Evolutionary conservation across 2,797 vertebrate species (phyloP).

Genomic region (Sebastes miniatus): DNA sequence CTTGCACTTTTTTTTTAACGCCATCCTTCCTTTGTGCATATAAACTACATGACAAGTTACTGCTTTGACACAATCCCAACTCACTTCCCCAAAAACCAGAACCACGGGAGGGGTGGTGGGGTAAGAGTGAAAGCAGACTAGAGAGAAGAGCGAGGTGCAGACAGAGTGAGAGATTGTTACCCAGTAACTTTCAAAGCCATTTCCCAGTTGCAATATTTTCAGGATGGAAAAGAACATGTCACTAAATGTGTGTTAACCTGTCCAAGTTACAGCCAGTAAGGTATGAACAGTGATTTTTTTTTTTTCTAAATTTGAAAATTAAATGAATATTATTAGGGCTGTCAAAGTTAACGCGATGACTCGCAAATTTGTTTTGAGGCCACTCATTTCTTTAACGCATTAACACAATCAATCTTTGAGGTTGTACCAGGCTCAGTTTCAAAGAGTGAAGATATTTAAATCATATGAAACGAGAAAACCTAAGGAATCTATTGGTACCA

Average conservation of each 20-base stretch:
- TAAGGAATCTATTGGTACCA: too few species aligned
- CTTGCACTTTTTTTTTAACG: background rate
- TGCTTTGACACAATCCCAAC: background rate
- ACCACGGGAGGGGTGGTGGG: background rate
- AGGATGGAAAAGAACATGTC: background rate
- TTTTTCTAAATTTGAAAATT: background rate
- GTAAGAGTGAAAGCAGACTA: background rate
- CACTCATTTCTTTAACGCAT: too few species aligned
- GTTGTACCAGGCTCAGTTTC: too few species aligned
- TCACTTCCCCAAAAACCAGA: constrained; percentile 2
- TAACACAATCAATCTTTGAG: too few species aligned
- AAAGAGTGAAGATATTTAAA: too few species aligned
- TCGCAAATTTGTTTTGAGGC: too few species aligned
- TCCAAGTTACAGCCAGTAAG: background rate
- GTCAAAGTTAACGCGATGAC: too few species aligned
- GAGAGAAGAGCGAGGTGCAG: background rate
- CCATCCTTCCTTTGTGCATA: constrained; percentile 6
- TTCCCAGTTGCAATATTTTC: background rate
- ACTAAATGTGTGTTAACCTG: background rate
- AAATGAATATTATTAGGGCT: background rate
- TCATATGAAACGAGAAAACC: too few species aligned
- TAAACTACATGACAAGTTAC: constrained; percentile 4
- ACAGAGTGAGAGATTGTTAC: background rate
- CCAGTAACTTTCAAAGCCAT: background rate
- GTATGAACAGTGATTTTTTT: background rate